These are phyloP conservation scores for Macquaria australasica DNA, from an alignment of 2,113 vertebrate genomes.

Conservation along the genomic window DNA sequence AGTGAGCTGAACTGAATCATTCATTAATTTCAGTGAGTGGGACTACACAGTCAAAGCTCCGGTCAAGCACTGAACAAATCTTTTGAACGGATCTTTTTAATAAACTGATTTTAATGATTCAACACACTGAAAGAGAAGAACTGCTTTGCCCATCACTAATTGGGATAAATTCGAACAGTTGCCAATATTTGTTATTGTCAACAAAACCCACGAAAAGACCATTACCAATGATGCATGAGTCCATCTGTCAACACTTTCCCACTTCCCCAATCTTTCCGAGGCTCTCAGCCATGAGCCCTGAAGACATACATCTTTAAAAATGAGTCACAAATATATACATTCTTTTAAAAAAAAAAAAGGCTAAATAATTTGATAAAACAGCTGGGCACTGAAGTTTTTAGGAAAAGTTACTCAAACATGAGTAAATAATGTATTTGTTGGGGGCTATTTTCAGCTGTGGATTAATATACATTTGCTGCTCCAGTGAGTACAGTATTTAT, in stretches of 20 bases:
- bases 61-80: too few species aligned
- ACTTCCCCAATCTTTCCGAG: not conserved
- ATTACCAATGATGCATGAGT: not conserved
- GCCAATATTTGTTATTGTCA: not conserved
- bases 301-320: not conserved
- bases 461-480: not conserved
- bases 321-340: not conserved
- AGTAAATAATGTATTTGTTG: not conserved
- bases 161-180: not conserved
- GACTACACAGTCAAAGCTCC: too few species aligned
- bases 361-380: not conserved
- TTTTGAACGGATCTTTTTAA: too few species aligned
- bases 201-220: not conserved
- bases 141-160: too few species aligned
- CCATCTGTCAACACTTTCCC: not conserved
- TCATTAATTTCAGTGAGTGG: too few species aligned
- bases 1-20: too few species aligned
- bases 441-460: not conserved
- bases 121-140: too few species aligned
- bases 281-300: not conserved
- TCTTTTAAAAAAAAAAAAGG: not conserved
- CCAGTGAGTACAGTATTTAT: constrained; percentile 1
- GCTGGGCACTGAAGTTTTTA: not conserved
- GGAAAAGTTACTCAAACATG: not conserved
- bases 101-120: too few species aligned